phyloP scores from a whole-genome alignment of 2,113 vertebrate species.

The Accipiter virgatus region DNA sequence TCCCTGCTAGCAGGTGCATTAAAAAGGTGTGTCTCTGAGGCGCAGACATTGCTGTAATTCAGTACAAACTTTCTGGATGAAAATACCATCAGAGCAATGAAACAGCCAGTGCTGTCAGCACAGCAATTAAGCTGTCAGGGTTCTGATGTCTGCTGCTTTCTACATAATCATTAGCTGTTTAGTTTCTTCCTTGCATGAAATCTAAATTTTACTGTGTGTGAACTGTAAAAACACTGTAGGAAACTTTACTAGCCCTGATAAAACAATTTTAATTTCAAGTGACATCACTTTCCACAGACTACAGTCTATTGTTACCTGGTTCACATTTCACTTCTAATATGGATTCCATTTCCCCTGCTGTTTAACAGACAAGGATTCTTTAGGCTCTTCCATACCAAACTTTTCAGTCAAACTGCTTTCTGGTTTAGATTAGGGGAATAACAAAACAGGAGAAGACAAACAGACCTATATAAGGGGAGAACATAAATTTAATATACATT shows the following conservation, averaged over 20 bases:
- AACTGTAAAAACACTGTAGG: neutral
- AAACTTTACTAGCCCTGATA: neutral
- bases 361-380: neutral
- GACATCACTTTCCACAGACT: neutral
- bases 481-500: neutral
- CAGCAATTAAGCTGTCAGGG: conserved; percentile 39
- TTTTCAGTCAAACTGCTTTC: neutral
- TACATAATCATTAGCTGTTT: neutral
- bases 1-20: conserved; percentile 24
- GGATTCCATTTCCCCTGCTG: neutral
- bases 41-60: neutral
- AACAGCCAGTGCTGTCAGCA: conserved; percentile 21
- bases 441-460: neutral
- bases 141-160: neutral
- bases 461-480: neutral
- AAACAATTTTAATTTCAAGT: neutral
- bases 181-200: neutral
- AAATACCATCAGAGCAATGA: neutral
- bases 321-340: neutral
- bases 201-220: neutral
- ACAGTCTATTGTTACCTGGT: neutral
- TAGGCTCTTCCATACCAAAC: neutral
- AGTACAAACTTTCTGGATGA: neutral
- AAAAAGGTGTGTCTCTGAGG: neutral
- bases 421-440: neutral